phyloP scores from a whole-genome alignment of 2,113 vertebrate genomes.

The Gadus macrocephalus region DNA sequence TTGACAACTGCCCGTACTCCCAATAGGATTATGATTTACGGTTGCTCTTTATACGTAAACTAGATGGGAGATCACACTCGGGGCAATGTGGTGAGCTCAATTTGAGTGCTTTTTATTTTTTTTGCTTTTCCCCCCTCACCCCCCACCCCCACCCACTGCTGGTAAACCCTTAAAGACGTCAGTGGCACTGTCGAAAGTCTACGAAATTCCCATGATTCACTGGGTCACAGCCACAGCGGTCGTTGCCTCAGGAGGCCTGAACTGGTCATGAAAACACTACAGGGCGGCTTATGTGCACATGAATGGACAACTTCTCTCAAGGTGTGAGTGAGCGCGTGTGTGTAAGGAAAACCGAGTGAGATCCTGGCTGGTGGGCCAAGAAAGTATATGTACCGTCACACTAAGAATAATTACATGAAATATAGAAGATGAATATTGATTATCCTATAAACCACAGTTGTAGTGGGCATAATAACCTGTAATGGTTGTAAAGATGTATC shows the following conservation, averaged over 20 bases:
- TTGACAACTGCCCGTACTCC: conserved; percentile 16
- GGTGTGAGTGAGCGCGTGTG: conserved; percentile 66
- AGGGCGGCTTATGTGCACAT: conserved; percentile 67
- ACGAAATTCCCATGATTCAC: conserved; percentile 22
- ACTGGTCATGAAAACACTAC: conserved; percentile 71
- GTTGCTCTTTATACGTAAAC: neutral
- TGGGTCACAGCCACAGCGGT: conserved; percentile 19
- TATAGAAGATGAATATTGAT: conserved; percentile 61
- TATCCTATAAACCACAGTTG: conserved; percentile 70
- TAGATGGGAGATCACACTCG: neutral
- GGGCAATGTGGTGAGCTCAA: neutral
- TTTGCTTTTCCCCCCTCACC: conserved; percentile 28
- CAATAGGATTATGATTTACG: neutral
- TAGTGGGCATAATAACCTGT: conserved; percentile 67
- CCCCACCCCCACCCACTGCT: neutral
- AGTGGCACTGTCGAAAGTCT: conserved; percentile 13
- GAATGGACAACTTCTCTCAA: conserved; percentile 58
- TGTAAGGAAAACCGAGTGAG: conserved; percentile 70
- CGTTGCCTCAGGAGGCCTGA: conserved; percentile 69
- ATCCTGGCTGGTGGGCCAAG: conserved; percentile 60
- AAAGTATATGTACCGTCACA: conserved; percentile 69
- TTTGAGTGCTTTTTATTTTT: neutral
- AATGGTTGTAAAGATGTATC: conserved; percentile 71
- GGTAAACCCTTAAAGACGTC: too few species aligned
- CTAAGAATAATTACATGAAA: conserved; percentile 56